Evolutionary conservation across 2,797 vertebrate species (phyloP), one percentile per base, ranked within the genome.

Genomic region (Borostomias antarcticus): DNA sequence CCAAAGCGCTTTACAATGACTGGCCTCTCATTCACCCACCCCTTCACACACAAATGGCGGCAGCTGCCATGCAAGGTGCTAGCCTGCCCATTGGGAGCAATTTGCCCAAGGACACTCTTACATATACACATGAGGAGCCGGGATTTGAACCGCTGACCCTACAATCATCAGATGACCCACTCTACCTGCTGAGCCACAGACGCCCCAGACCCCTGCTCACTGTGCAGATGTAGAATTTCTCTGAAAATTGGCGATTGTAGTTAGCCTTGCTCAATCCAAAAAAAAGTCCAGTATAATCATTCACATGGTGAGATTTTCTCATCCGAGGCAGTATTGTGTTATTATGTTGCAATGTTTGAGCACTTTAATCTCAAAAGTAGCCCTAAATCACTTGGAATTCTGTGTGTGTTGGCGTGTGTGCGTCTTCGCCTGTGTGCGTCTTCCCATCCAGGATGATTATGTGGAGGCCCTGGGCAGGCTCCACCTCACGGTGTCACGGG

Each of bases 401-500:
- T 56, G 29, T 52, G 30, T 17, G 28, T 30, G 11, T 64, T 11
- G 17, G 32, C 32, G 11, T 32, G n/a, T 30, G 54, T 43, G 9
- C 23, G 26, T 53, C 4, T 17, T 15, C 13, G 25, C 61, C 28
- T 58, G 56, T 62, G 15, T 51, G 30, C 29, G 62, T 56, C 13
- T 69, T 72, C 58, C 67, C 77, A 51, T 26, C 58, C 77, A 99
- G 97, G 98, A 99, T 79, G 98, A 99, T 83, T 99, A 99, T 59
- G 96, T 99, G 93, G 98, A 99, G 89, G 96, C 98, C 48, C 89
- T 99, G 81, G 93, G 95, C 62, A 90, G 97, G 84, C 95, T 99
- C 67, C 97, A 99, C 82, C 95, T 98, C 74, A 99, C 98, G 1
- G 98, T 99, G 78, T 97, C 97, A 2, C 95, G 97, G 85, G 98